A percentile compares a stretch with the other conserved stretches of the same genome.
Evolutionary conservation across 2,888 invertebrate genomes (phyloP).

Genomic region (Erpobdella octoculata): DNA sequence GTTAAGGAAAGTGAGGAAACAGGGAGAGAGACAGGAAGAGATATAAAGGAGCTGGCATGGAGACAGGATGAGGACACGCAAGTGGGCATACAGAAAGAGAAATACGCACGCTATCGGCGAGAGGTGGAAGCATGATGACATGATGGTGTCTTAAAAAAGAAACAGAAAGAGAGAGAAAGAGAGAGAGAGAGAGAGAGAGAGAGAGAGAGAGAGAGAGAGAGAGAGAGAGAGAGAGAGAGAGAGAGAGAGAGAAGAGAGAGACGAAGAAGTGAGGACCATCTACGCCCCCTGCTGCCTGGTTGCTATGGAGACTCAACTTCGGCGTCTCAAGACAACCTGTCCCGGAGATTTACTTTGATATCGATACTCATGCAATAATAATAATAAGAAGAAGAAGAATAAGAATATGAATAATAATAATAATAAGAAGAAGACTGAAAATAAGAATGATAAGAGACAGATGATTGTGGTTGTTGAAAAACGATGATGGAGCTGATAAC

Average conservation of each 20-base stretch:
- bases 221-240: no score
- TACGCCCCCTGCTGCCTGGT: neutral
- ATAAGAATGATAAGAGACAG: slow-evolving; percentile 8
- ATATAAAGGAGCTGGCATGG: neutral
- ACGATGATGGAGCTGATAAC: neutral
- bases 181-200: neutral
- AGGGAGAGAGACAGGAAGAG: no score
- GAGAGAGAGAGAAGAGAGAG: no score
- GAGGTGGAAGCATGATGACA: neutral
- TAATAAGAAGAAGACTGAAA: neutral
- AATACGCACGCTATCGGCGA: neutral
- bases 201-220: no score
- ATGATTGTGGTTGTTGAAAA: no score
- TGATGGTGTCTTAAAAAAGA: neutral
- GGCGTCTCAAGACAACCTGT: slow-evolving; percentile 4
- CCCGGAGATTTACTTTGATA: slow-evolving; percentile 5
- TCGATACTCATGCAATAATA: neutral
- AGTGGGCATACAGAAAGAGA: neutral
- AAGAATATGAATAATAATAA: neutral
- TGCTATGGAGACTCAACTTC: slow-evolving; percentile 8
- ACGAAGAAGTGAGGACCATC: neutral
- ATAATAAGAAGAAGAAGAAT: neutral
- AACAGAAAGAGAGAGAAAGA: neutral
- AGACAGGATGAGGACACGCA: neutral
- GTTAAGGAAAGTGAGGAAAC: no score